Evolutionary conservation across 2,113 vertebrate species (phyloP).

Genomic region (Donacobius atricapilla): DNA sequence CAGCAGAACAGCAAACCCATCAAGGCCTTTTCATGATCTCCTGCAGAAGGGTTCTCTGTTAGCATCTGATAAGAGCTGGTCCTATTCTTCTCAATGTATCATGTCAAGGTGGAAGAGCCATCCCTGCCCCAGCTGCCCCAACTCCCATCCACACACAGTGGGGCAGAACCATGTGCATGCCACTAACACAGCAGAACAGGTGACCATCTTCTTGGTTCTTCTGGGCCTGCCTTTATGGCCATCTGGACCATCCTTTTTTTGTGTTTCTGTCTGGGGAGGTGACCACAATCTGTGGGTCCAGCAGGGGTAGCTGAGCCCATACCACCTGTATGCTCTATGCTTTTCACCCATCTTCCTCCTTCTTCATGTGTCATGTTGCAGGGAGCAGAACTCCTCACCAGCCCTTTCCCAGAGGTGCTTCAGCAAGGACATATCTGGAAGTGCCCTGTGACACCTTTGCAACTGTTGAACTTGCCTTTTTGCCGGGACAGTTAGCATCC

Average conservation of each 20-base stretch:
- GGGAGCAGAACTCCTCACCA: background rate
- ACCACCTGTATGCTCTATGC: background rate
- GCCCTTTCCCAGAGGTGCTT: background rate
- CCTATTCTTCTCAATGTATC: background rate
- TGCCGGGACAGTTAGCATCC: background rate
- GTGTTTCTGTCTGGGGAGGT: background rate
- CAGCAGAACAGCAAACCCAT: background rate
- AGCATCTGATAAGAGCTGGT: background rate
- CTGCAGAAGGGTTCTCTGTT: background rate
- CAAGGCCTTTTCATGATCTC: background rate
- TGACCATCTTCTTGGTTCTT: background rate
- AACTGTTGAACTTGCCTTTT: background rate
- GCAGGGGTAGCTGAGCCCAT: background rate
- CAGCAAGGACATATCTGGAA: background rate
- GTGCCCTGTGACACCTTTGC: background rate
- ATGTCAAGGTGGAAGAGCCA: rapidly evolving
- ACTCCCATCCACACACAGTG: rapidly evolving
- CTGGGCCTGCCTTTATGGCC: background rate
- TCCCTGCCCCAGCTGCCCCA: background rate
- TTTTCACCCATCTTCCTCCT: background rate
- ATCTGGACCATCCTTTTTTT: background rate
- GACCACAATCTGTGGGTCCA: background rate
- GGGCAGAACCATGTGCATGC: background rate
- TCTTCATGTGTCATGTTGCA: background rate
- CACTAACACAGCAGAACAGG: background rate